These are phyloP conservation scores for Sinella curviseta DNA, from an alignment of 1,140 invertebrate species.

Conservation along the genomic window DNA sequence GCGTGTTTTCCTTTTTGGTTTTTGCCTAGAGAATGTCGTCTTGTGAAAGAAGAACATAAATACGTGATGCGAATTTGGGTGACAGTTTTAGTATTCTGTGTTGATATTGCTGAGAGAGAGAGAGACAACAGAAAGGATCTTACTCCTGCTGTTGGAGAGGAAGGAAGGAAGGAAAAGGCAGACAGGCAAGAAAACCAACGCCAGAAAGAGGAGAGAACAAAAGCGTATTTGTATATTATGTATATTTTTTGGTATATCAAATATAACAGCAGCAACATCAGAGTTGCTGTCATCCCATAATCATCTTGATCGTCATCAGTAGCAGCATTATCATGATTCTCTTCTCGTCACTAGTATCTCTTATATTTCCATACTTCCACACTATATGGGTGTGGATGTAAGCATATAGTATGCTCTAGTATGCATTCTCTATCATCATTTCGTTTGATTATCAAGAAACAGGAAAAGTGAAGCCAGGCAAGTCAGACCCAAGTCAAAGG, in stretches of 20 bases:
- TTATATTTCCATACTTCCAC: neutral
- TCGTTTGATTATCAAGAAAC: neutral
- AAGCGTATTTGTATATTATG: neutral
- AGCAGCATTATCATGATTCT: constrained; percentile 19
- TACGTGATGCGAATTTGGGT: constrained; percentile 50
- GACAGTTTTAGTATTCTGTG: constrained; percentile 50
- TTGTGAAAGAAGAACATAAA: constrained; percentile 36
- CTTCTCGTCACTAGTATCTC: constrained; percentile 8
- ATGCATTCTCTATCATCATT: neutral
- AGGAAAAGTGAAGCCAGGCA: constrained; percentile 13
- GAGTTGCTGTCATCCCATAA: constrained; percentile 22
- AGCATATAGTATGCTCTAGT: neutral
- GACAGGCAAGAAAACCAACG: neutral
- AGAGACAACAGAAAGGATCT: constrained; percentile 25
- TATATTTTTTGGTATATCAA: no score
- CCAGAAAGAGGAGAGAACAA: neutral
- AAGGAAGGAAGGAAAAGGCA: constrained; percentile 12
- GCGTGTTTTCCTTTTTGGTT: neutral
- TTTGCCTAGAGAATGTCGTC: constrained; percentile 23
- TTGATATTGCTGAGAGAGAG: constrained; percentile 37
- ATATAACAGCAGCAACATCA: no score
- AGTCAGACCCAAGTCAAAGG: constrained; percentile 14
- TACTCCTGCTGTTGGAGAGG: neutral
- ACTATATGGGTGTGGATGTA: neutral
- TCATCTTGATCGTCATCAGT: neutral